Conservation (phyloP, 2,797 vertebrate genomes). For the Spinibarbus caldwelli region DNA sequence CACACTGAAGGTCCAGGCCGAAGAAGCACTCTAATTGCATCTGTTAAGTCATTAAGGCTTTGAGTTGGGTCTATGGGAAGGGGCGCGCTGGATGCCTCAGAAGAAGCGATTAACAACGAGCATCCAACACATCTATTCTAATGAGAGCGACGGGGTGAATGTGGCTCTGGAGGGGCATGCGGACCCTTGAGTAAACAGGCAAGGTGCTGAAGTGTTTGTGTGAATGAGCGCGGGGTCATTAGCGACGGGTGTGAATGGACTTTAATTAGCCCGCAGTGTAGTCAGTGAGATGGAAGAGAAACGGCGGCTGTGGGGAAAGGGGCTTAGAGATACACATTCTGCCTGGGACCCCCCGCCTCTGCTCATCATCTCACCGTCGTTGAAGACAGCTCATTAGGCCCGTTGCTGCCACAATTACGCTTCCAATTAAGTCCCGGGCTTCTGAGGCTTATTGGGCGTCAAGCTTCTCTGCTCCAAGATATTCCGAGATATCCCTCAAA, state of each 20-base stretch:
- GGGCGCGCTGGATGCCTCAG: constrained; percentile 62
- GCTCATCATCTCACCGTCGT: constrained; percentile 51
- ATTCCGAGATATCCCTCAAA: constrained; percentile 14
- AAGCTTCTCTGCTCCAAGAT: constrained; percentile 25
- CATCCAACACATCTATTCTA: constrained; percentile 63
- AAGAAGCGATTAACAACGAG: constrained; percentile 64
- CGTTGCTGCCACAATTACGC: constrained; percentile 69
- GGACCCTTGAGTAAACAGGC: constrained; percentile 79
- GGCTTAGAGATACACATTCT: constrained; percentile 71
- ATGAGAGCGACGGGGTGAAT: constrained; percentile 69
- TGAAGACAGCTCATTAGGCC: constrained; percentile 77
- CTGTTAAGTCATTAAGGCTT: constrained; percentile 64
- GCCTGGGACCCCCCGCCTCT: constrained; percentile 62
- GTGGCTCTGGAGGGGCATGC: constrained; percentile 50
- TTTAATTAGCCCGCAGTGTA: constrained; percentile 78
- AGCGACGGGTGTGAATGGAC: constrained; percentile 78
- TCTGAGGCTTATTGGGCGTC: constrained; percentile 5
- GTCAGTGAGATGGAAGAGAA: constrained; percentile 56
- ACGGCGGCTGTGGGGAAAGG: constrained; percentile 63
- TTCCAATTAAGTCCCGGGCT: constrained; percentile 67
- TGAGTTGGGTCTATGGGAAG: constrained; percentile 53
- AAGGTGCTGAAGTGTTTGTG: constrained; percentile 74
- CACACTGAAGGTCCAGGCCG: constrained; percentile 24
- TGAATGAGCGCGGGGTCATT: constrained; percentile 80
- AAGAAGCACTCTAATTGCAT: constrained; percentile 57